A percentile compares a stretch with the other conserved stretches of the same genome.
These are phyloP conservation scores for Centropus unirufus DNA, from an alignment of 2,113 vertebrate species.

Conservation along the genomic window DNA sequence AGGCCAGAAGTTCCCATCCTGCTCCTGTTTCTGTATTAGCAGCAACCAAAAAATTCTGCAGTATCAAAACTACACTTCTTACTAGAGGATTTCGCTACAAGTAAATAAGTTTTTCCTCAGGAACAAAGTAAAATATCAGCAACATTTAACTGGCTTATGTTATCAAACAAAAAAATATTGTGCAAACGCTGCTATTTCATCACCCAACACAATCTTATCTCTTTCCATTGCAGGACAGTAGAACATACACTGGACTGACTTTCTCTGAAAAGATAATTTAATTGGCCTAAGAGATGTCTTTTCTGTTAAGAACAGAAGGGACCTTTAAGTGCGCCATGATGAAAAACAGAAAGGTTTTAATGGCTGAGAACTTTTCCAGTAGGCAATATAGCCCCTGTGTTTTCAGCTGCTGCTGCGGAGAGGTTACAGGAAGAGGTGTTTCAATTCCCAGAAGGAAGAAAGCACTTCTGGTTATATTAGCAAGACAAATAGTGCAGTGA, in stretches of 20 bases:
- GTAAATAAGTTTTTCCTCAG: not conserved
- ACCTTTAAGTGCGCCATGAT: not conserved
- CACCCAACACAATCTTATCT: not conserved
- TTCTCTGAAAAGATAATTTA: not conserved
- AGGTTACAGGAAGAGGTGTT: conserved; percentile 29
- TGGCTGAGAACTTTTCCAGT: not conserved
- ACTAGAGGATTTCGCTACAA: not conserved
- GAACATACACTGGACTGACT: not conserved
- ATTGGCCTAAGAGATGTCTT: not conserved
- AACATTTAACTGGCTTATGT: not conserved
- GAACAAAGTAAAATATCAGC: not conserved
- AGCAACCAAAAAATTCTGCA: not conserved
- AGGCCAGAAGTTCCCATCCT: not conserved
- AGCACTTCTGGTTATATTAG: conserved; percentile 60
- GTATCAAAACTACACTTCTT: not conserved
- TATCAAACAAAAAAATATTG: too few relatives aligned
- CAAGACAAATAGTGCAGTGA: conserved; percentile 51
- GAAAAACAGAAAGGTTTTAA: not conserved
- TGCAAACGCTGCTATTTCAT: not conserved
- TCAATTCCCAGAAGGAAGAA: conserved; percentile 54
- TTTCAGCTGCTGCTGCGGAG: not conserved
- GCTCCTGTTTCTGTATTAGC: not conserved
- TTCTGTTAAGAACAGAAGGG: not conserved
- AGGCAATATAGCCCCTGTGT: not conserved
- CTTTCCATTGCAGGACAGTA: not conserved